Evolutionary conservation across 2,888 invertebrate genomes (phyloP).

Genomic region (Pardosa pseudoannulata): DNA sequence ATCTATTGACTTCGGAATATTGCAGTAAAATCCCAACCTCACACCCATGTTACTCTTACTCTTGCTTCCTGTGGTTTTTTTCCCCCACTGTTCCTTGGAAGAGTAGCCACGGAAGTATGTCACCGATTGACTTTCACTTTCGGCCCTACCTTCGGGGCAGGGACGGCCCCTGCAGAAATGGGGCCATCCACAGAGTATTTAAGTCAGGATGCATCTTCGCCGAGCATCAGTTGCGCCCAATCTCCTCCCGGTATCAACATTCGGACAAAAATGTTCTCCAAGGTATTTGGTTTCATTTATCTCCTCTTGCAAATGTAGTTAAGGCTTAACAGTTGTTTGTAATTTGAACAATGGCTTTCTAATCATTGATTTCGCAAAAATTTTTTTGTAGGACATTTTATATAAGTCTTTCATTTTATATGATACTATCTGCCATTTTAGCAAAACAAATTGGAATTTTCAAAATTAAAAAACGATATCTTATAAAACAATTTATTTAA

Average conservation of each 20-base stretch:
- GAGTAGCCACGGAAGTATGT: slow-evolving; percentile 57
- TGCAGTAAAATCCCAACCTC: not conserved
- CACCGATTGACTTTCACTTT: slow-evolving; percentile 62
- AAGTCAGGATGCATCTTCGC: slow-evolving; percentile 11
- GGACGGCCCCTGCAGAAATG: slow-evolving; percentile 44
- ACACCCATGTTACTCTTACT: slow-evolving; percentile 17
- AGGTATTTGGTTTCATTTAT: slow-evolving; percentile 40
- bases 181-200: slow-evolving; percentile 47
- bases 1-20: not conserved
- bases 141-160: slow-evolving; percentile 56
- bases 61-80: slow-evolving; percentile 16
- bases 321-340: too few species aligned
- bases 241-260: not conserved
- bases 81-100: not conserved
- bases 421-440: too few species aligned
- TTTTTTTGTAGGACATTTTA: too few species aligned
- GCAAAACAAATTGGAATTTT: too few species aligned
- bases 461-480: too few species aligned
- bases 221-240: slow-evolving; percentile 5
- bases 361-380: too few species aligned
- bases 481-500: too few species aligned
- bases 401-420: too few species aligned
- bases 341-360: too few species aligned
- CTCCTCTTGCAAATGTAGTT: too few species aligned
- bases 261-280: slow-evolving; percentile 25